phyloP scores from a whole-genome alignment of 2,888 invertebrate genomes.

The Auanema freiburgensis region DNA sequence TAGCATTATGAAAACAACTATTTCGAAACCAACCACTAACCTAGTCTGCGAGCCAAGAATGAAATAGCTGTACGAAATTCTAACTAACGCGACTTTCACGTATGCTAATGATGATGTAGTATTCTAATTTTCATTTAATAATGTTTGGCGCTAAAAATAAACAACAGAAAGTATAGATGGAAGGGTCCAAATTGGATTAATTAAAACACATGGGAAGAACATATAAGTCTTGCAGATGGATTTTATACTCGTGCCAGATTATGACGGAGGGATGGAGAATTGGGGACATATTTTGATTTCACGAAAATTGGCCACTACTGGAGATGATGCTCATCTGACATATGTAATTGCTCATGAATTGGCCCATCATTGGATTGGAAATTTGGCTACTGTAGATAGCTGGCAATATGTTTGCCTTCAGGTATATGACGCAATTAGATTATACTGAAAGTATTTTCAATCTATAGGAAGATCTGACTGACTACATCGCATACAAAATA shows the following conservation, averaged over 20 bases:
- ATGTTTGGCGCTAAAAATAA: too few species aligned
- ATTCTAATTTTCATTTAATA: too few species aligned
- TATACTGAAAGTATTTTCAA: background rate
- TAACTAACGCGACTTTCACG: too few species aligned
- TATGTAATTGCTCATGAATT: slow-evolving; percentile 48
- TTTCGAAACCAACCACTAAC: too few species aligned
- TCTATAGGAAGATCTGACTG: slow-evolving; percentile 44
- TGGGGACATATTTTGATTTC: slow-evolving; percentile 49
- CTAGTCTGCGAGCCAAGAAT: too few species aligned
- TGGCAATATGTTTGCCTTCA: slow-evolving; percentile 48
- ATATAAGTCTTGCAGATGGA: slow-evolving; percentile 35
- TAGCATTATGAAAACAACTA: too few species aligned
- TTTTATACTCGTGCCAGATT: slow-evolving; percentile 38
- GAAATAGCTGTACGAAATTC: too few species aligned
- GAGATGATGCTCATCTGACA: slow-evolving; percentile 44
- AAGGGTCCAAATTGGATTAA: background rate
- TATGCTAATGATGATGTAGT: too few species aligned
- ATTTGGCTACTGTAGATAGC: slow-evolving; percentile 37
- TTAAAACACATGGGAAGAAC: background rate
- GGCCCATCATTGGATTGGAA: slow-evolving; percentile 51
- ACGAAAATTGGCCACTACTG: slow-evolving; percentile 26
- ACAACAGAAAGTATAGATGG: too few species aligned
- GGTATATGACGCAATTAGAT: slow-evolving; percentile 7
- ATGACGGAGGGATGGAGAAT: slow-evolving; percentile 54
- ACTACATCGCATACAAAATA: slow-evolving; percentile 39